Evolutionary conservation across 2,797 vertebrate genomes (phyloP).

Genomic region (Heteromormyrus szaboi): DNA sequence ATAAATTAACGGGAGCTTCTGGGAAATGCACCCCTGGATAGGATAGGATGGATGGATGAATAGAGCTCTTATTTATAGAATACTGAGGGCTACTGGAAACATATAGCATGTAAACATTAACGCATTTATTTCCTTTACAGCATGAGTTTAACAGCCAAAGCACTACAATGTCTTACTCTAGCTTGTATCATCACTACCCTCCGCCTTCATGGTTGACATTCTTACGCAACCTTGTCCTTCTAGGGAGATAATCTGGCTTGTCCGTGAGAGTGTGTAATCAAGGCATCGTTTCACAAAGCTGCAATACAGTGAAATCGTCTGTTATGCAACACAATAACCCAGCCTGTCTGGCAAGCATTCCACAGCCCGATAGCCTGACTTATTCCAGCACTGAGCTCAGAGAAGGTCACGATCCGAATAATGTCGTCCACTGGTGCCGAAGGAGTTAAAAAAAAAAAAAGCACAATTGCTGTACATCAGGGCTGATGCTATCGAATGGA

Average conservation of each 20-base stretch:
- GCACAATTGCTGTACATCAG: not conserved
- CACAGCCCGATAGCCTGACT: not conserved
- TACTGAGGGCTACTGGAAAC: not conserved
- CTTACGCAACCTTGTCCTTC: constrained; percentile 18
- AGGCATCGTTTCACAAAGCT: constrained; percentile 20
- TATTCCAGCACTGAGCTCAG: not conserved
- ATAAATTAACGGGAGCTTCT: no score
- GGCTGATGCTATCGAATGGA: not conserved
- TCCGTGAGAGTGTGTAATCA: constrained; percentile 31
- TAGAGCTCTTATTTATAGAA: not conserved
- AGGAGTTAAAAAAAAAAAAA: not conserved
- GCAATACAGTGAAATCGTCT: constrained; percentile 10
- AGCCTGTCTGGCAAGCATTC: not conserved
- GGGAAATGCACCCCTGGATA: no score
- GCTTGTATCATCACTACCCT: not conserved
- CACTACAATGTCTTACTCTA: not conserved
- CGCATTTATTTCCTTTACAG: not conserved
- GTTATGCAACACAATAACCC: constrained; percentile 6
- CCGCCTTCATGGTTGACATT: constrained; percentile 10
- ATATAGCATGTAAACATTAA: not conserved
- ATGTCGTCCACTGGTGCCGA: not conserved
- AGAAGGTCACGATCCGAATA: not conserved
- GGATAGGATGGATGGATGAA: no score
- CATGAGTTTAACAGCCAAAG: not conserved
- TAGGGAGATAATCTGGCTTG: constrained; percentile 30